Evolutionary conservation across 2,113 vertebrate species (phyloP).

Genomic region (Menura novaehollandiae): DNA sequence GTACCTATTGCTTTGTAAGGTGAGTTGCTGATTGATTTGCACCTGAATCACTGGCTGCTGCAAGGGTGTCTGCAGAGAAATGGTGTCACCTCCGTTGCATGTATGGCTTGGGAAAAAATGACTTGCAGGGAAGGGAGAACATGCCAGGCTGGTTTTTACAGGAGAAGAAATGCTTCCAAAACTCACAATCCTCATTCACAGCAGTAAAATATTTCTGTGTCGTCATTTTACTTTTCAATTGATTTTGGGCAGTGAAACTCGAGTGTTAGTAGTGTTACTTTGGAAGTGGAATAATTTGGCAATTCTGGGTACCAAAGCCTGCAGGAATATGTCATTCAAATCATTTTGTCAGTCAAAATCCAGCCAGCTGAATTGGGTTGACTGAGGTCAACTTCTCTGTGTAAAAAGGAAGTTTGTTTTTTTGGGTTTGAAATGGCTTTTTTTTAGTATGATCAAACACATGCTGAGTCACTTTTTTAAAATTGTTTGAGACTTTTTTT

Average conservation of each 20-base stretch:
- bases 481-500: not conserved
- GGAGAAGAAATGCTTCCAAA: not conserved
- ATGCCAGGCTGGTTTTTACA: not conserved
- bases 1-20: not conserved
- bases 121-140: not conserved
- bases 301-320: not conserved
- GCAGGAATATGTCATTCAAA: not conserved
- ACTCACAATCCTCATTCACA: not conserved
- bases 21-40: not conserved
- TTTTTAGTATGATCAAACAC: not conserved
- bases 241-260: not conserved
- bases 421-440: too few relatives aligned
- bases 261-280: not conserved
- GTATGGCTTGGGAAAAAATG: not conserved
- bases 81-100: not conserved
- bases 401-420: not conserved
- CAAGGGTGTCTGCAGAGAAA: not conserved
- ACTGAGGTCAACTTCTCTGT: not conserved
- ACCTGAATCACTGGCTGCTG: not conserved
- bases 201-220: not conserved
- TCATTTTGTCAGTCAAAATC: not conserved
- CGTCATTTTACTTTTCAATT: not conserved
- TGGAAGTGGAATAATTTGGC: not conserved
- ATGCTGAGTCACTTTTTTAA: not conserved
- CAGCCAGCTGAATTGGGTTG: not conserved